A percentile compares a stretch with the other conserved stretches of the same genome.
These are phyloP conservation scores for Apostichopus japonicus DNA, from an alignment of 35 echinoderm and acorn worm species.

Conservation along the genomic window DNA sequence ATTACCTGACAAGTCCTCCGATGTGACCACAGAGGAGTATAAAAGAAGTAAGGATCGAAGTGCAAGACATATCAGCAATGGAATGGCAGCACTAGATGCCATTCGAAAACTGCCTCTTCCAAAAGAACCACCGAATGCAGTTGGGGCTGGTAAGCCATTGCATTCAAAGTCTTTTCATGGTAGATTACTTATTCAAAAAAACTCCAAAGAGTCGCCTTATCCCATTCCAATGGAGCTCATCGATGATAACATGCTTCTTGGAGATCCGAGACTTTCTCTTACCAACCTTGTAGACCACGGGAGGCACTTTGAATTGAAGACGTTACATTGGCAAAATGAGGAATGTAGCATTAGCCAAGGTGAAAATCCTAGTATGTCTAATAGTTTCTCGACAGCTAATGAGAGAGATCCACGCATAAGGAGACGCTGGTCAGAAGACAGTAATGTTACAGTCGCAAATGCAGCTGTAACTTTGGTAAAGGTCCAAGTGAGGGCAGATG, in stretches of 20 bases:
- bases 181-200: constrained; percentile 15
- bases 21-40: background rate
- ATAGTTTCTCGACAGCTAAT: background rate
- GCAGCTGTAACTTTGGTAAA: too few species aligned
- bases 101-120: constrained; percentile 5
- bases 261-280: constrained; percentile 34
- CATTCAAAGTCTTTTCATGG: constrained; percentile 36
- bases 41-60: background rate
- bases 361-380: background rate
- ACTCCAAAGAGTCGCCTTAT: constrained; percentile 23
- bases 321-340: constrained; percentile 29
- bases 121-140: background rate
- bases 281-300: constrained; percentile 28
- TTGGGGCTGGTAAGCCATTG: constrained; percentile 5
- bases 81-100: background rate
- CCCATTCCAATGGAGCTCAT: constrained; percentile 18
- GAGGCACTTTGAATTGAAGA: background rate
- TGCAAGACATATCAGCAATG: background rate
- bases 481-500: too few species aligned
- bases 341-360: background rate
- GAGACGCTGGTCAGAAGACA: constrained; percentile 27
- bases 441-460: background rate
- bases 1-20: background rate
- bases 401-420: constrained; percentile 26
- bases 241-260: background rate